phyloP scores from a whole-genome alignment of 2,888 invertebrate species.

The Sinodicranocentrus sp. region DNA sequence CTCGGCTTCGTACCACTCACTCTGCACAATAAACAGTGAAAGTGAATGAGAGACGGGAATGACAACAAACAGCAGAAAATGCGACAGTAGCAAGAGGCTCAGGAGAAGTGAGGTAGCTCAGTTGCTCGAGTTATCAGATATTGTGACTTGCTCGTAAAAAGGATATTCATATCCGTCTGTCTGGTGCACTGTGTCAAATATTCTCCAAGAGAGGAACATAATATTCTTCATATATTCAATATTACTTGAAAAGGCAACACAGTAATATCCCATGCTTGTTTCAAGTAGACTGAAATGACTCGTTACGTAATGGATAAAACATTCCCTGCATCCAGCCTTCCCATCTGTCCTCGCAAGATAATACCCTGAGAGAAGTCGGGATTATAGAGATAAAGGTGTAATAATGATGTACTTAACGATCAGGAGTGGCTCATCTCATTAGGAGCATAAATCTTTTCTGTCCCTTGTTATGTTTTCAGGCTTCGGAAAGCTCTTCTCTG shows the following conservation, averaged over 20 bases:
- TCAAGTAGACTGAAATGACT: conserved; percentile 18
- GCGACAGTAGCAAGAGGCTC: neutral
- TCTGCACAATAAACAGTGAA: conserved; percentile 15
- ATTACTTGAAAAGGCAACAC: too few relatives aligned
- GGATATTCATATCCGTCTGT: too few relatives aligned
- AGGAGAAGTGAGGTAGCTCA: conserved; percentile 16
- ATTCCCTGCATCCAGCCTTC: conserved; percentile 26
- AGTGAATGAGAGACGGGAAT: conserved; percentile 12
- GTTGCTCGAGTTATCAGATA: conserved; percentile 48
- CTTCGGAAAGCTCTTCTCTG: neutral
- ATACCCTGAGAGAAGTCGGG: conserved; percentile 58
- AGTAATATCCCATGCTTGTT: neutral
- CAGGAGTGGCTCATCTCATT: conserved; percentile 70
- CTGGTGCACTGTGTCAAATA: neutral
- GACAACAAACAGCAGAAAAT: neutral
- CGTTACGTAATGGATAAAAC: conserved; percentile 13
- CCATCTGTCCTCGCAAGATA: conserved; percentile 59
- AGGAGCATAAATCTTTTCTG: conserved; percentile 61
- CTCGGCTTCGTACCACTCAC: neutral
- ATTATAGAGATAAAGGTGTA: conserved; percentile 68
- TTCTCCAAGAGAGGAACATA: neutral
- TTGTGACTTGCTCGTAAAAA: conserved; percentile 24
- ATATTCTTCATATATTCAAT: too few relatives aligned
- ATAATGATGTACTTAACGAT: conserved; percentile 69
- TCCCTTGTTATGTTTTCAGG: conserved; percentile 15